Conservation (phyloP, 2,113 vertebrate genomes). For the Manacus vitellinus region DNA sequence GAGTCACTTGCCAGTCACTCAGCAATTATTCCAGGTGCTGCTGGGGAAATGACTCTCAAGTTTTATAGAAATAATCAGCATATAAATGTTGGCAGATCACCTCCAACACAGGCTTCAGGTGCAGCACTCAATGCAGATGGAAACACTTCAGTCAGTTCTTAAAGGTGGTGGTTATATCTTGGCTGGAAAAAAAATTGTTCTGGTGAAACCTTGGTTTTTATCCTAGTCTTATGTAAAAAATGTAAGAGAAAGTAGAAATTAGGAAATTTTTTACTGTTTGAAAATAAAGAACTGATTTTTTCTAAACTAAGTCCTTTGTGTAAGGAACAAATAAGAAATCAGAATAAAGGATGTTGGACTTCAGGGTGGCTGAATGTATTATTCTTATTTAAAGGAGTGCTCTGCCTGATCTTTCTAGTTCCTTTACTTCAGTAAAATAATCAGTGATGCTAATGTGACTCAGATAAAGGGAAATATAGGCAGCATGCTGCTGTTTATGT, state of each 20-base stretch:
- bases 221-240: neutral
- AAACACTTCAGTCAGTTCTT: slow-evolving; percentile 57
- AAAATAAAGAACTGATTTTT: neutral
- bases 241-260: neutral
- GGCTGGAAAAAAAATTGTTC: neutral
- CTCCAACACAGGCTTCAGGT: slow-evolving; percentile 65
- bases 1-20: slow-evolving; percentile 74
- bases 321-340: neutral
- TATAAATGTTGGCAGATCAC: slow-evolving; percentile 73
- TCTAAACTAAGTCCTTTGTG: neutral
- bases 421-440: neutral
- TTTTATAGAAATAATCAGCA: slow-evolving; percentile 77
- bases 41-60: slow-evolving; percentile 75
- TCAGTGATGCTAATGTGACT: neutral
- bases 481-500: neutral
- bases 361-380: neutral
- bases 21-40: slow-evolving; percentile 85
- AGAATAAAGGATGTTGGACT: neutral
- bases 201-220: slow-evolving; percentile 26
- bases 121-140: slow-evolving; percentile 68
- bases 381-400: neutral
- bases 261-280: neutral
- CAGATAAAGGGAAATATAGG: neutral
- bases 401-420: neutral
- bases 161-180: slow-evolving; percentile 39